phyloP scores from a whole-genome alignment of 2,113 vertebrate genomes.

The Phycodurus eques region DNA sequence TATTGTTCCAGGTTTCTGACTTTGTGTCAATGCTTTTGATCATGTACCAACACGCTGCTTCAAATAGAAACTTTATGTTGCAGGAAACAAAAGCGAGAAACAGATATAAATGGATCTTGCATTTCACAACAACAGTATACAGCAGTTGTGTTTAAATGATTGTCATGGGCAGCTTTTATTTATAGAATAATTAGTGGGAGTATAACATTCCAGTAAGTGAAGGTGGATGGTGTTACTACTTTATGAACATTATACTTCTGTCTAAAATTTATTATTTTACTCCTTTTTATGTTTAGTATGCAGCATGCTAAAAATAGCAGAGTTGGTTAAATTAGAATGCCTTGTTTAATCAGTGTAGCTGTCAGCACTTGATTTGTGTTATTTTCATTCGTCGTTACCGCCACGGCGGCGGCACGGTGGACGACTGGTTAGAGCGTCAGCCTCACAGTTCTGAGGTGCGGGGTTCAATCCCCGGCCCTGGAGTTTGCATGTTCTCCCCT shows the following conservation, averaged over 20 bases:
- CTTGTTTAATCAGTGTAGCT: not conserved
- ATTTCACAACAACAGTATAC: not conserved
- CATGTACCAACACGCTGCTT: conserved; percentile 10
- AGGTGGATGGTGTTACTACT: not conserved
- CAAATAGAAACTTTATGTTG: conserved; percentile 3
- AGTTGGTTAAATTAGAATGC: not conserved
- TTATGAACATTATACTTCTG: not conserved
- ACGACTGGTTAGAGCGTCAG: too few species aligned
- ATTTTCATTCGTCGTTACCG: not conserved
- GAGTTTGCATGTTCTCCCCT: too few species aligned
- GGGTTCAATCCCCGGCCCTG: too few species aligned
- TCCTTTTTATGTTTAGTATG: not conserved
- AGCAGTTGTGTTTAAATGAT: not conserved
- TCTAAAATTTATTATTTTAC: not conserved
- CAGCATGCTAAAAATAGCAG: not conserved
- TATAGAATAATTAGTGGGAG: not conserved
- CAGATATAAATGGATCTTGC: not conserved
- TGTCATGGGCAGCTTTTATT: too few species aligned
- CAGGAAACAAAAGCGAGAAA: not conserved
- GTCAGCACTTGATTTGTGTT: not conserved
- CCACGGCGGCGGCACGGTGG: too few species aligned
- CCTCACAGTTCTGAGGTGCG: too few species aligned
- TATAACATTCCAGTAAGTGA: not conserved
- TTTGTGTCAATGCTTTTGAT: conserved; percentile 25
- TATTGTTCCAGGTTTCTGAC: conserved; percentile 27